Evolutionary conservation across 1,140 invertebrate species (phyloP), one percentile per base, ranked within the genome.

Genomic region (Aphelenchoides avenae): DNA sequence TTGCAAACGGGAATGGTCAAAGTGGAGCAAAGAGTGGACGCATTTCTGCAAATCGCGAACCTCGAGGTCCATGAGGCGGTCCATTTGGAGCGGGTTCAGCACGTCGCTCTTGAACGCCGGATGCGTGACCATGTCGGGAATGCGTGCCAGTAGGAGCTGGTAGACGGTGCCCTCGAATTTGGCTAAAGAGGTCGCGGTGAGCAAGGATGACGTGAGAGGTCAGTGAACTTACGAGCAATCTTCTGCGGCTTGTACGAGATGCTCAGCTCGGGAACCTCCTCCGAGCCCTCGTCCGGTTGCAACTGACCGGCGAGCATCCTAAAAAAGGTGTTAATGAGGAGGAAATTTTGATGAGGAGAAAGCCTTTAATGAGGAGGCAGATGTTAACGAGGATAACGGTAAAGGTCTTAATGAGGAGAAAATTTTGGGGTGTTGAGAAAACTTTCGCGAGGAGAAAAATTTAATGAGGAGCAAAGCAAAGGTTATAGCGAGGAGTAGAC

Each of bases 221-320:
- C n/a, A n/a, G n/a, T n/a, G n/a, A 62, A 92, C 80, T 97, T 98
- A 0, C 95, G 94, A 71, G 91, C 95, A 71, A 99, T 98, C 78
- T 98, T 98, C 81, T 99, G 95, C 34, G 95, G 95, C 79, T 99
- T 99, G 81, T 99, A 99, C 80, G 92, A 97, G 69, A 99, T 94
- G 77, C 96, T 89, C 53, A 99, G 78, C 68, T 88, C 84, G 2
- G 94, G 94, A 57, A 96, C 82, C 61, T 88, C 86, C 52, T 82
- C 87, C 83, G 58, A 85, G 73, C 88, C 91, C 64, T 85, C 85
- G 82, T 99, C 93, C 11, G 93, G 87, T 67, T 87, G 82, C 63
- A 98, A 81, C 75, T 91, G 89, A 34, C 95, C 95, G 72, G 94
- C 95, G 64, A 99, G 81, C 88, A 99, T 91, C 73, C 91, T 63